Evolutionary conservation across 2,113 vertebrate species (phyloP), one percentile per base, ranked within the genome.

Genomic region (Fulica atra): DNA sequence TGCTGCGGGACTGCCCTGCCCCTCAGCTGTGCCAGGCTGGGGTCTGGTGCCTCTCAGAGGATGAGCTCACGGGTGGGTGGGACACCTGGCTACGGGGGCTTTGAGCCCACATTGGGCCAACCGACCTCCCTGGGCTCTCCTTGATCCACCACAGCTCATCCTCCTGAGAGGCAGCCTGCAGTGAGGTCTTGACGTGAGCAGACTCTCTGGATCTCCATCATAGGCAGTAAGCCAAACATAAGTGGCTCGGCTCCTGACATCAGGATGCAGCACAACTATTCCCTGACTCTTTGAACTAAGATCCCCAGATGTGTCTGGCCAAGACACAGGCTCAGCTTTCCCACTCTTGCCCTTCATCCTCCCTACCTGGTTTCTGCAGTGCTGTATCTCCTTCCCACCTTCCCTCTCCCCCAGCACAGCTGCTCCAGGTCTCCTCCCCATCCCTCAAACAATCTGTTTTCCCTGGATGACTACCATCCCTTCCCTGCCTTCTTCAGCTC

Each of bases 141-240:
- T 25, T 25, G 42, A 2, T 35, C 19, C 0, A 2, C 9, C 56
- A 4, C 3, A 5, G 74, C 81, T 46, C 24, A 16, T 42, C 13
- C 5, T 53, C 38, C 69, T 33, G 13, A 3, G 64, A 16, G 10
- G 1, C 2, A 1, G 7, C 26, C 53, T 11, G 4, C 2, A 0
- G 0, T 11, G 53, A 28, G 40, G 31, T 9, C n/a, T 36, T 23
- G 61, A 17, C 16, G 10, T 7, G 11, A 26, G 44, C 16, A 50
- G 33, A 26, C 44, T 18, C 57, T 26, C 16, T 18, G 15, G 9
- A 23, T 9, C 57, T 54, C 42, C 24, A 1, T 7, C 1, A 0
- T 0, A 4, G 74, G 33, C 48, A 17, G n/a, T 20, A 8, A 53
- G 44, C 33, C 28, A 0, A 2, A 10, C 0, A 0, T 17, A 10